A percentile compares a stretch with the other conserved stretches of the same genome.
Conservation (phyloP, 2,797 vertebrate genomes). For the Crocodylus rhombifer region DNA sequence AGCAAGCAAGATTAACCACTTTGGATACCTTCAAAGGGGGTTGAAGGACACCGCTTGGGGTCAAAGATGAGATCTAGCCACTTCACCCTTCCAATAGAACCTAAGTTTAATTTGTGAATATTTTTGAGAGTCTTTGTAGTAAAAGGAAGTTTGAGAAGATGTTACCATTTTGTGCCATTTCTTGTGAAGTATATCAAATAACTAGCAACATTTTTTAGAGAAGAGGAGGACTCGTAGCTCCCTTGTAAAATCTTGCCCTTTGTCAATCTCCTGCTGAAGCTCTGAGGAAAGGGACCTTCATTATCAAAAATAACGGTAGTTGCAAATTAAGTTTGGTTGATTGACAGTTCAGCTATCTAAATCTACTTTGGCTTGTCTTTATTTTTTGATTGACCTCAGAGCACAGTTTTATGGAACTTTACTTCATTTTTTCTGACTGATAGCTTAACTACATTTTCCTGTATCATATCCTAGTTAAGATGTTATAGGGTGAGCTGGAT, state of each 20-base stretch:
- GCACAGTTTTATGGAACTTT: background rate
- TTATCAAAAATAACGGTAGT: conserved; percentile 16
- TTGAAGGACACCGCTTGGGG: background rate
- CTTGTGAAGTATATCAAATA: background rate
- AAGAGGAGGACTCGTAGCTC: background rate
- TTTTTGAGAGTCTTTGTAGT: conserved; percentile 24
- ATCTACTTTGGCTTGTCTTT: conserved; percentile 7
- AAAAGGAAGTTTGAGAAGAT: background rate
- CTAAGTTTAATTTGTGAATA: conserved; percentile 12
- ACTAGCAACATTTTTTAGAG: background rate
- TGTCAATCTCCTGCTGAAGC: background rate
- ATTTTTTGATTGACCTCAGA: background rate
- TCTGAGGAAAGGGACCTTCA: background rate
- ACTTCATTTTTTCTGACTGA: background rate
- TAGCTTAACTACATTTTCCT: background rate
- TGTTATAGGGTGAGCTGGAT: background rate
- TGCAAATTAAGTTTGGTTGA: conserved; percentile 39
- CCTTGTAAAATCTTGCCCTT: background rate
- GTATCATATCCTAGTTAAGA: background rate
- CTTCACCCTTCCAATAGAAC: background rate
- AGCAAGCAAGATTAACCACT: background rate
- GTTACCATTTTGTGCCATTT: background rate
- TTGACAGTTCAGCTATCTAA: background rate
- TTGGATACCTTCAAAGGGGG: background rate
- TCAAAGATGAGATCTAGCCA: background rate